Percentiles rank a stretch among this genome's conserved stretches.
phyloP scores from a whole-genome alignment of 1,140 invertebrate genomes.

The Cotesia vestalis region DNA sequence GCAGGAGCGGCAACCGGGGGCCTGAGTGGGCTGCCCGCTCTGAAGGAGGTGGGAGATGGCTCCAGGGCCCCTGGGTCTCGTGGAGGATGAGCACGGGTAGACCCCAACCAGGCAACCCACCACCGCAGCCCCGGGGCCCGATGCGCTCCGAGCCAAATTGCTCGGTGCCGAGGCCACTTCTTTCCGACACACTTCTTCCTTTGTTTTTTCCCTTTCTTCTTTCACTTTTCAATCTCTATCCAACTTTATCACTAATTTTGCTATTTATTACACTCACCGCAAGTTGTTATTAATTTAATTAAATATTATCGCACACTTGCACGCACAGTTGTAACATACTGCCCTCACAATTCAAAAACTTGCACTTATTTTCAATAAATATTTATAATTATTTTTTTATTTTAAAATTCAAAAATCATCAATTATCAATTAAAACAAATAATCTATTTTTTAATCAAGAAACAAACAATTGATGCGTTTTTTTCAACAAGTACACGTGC shows the following conservation, averaged over 20 bases:
- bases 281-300: neutral
- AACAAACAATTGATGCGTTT: too few relatives aligned
- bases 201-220: too few relatives aligned
- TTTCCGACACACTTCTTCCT: constrained; percentile 36
- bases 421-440: neutral
- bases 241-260: too few relatives aligned
- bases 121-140: constrained; percentile 63
- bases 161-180: constrained; percentile 60
- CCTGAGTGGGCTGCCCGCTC: constrained; percentile 25
- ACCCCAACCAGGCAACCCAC: constrained; percentile 69
- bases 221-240: too few relatives aligned
- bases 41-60: constrained; percentile 50
- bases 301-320: constrained; percentile 1
- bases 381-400: too few relatives aligned
- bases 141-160: constrained; percentile 61
- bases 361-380: too few relatives aligned
- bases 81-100: constrained; percentile 65
- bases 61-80: constrained; percentile 66
- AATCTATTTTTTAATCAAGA: too few relatives aligned
- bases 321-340: neutral
- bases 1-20: constrained; percentile 57
- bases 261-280: neutral
- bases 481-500: constrained; percentile 50
- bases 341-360: too few relatives aligned
- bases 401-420: too few relatives aligned